These are phyloP conservation scores for Noctua janthina DNA, from an alignment of 2,888 invertebrate genomes.

Conservation along the genomic window DNA sequence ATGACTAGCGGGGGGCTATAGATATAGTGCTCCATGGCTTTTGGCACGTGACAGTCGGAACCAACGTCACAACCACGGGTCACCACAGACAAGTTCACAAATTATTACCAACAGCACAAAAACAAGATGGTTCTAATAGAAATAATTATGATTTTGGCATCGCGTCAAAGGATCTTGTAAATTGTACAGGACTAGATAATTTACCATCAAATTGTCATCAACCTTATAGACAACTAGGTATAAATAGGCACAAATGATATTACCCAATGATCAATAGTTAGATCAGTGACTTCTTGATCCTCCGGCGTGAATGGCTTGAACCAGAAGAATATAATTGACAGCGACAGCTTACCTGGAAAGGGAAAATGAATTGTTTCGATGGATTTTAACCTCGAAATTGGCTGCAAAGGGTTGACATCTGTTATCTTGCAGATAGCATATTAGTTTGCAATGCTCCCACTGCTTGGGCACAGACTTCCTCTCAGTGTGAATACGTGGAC, in stretches of 20 bases:
- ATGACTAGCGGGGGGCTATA: not conserved
- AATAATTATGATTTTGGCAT: no score
- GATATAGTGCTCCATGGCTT: no score
- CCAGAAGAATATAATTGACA: slow-evolving; percentile 79
- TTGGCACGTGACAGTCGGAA: no score
- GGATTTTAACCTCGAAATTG: no score
- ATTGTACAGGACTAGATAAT: not conserved
- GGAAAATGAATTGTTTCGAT: not conserved
- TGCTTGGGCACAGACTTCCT: no score
- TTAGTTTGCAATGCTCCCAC: no score
- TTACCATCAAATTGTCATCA: not conserved
- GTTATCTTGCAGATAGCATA: no score
- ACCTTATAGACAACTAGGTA: not conserved
- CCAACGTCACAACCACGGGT: not conserved
- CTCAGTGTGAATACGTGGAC: no score
- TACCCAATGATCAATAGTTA: slow-evolving; percentile 82
- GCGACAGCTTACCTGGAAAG: slow-evolving; percentile 70
- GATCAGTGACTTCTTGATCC: slow-evolving; percentile 88
- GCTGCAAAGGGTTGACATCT: no score
- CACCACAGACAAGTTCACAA: not conserved
- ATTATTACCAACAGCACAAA: not conserved
- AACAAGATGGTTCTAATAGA: not conserved
- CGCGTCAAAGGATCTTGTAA: no score
- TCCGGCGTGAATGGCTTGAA: slow-evolving; percentile 83
- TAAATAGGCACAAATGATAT: not conserved